Conservation (phyloP, 2,797 vertebrate genomes). For the Paratrypauchen microcephalus region DNA sequence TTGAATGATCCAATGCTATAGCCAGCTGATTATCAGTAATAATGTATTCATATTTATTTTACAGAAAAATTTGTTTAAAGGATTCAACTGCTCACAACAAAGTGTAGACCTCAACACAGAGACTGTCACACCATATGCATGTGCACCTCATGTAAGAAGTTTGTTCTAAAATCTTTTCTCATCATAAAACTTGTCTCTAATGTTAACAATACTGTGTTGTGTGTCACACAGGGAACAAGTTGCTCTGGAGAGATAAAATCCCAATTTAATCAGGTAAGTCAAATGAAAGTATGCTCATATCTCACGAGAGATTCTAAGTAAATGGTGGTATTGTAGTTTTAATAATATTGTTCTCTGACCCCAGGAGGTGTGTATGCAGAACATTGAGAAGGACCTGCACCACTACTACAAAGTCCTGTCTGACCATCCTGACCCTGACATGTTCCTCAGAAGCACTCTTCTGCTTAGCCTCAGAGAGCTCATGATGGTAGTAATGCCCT, state of each 20-base stretch:
- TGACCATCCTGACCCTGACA: constrained; percentile 40
- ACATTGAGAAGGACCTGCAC: constrained; percentile 64
- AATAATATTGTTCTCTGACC: not conserved
- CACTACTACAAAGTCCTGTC: constrained; percentile 58
- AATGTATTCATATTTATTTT: not conserved
- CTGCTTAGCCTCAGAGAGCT: constrained; percentile 58
- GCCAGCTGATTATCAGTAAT: not conserved
- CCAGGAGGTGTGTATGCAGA: constrained; percentile 65
- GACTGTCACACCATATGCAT: constrained; percentile 55
- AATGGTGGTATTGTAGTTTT: not conserved
- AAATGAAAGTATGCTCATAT: not conserved
- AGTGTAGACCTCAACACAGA: constrained; percentile 51
- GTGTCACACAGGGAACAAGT: constrained; percentile 39
- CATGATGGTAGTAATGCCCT: constrained; percentile 56
- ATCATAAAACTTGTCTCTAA: not conserved
- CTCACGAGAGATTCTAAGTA: not conserved
- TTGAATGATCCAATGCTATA: not conserved
- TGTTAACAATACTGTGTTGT: not conserved
- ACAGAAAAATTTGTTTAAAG: constrained; percentile 67
- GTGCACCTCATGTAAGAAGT: constrained; percentile 62
- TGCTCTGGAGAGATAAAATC: constrained; percentile 46
- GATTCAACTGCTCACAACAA: constrained; percentile 65
- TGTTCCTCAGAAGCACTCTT: constrained; percentile 30
- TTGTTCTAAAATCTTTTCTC: not conserved
- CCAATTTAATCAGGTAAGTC: constrained; percentile 63